Evolutionary conservation across 2,888 invertebrate genomes (phyloP).

Genomic region (Rhimphoctona megacephalus): DNA sequence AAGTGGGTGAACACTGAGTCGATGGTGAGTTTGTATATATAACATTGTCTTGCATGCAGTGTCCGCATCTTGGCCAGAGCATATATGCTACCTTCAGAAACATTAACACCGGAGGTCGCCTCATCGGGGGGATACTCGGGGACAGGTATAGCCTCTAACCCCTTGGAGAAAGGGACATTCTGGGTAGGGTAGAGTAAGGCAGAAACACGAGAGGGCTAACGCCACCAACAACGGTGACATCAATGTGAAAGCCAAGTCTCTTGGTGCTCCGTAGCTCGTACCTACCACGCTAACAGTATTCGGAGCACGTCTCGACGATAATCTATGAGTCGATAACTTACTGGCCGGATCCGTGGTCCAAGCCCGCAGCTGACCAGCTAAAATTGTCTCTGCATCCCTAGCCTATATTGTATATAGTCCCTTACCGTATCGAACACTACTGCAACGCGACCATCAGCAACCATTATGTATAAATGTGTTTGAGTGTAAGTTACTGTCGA

Average conservation of each 20-base stretch:
- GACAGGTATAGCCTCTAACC: constrained; percentile 60
- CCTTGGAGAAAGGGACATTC: constrained; percentile 45
- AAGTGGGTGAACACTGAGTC: constrained; percentile 35
- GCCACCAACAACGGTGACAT: constrained; percentile 57
- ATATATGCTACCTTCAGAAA: constrained; percentile 49
- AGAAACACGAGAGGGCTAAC: constrained; percentile 39
- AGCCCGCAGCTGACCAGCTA: constrained; percentile 60
- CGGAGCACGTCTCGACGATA: constrained; percentile 71
- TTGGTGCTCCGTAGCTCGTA: constrained; percentile 48
- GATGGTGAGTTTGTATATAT: constrained; percentile 35
- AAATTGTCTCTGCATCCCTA: constrained; percentile 68
- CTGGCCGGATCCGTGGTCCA: constrained; percentile 68
- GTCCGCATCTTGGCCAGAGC: constrained; percentile 41
- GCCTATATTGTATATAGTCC: constrained; percentile 11
- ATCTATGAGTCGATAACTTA: constrained; percentile 75
- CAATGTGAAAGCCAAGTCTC: constrained; percentile 60
- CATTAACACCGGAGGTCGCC: constrained; percentile 67
- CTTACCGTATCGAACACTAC: constrained; percentile 31
- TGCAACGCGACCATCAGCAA: constrained; percentile 40
- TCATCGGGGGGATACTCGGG: constrained; percentile 52
- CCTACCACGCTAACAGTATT: constrained; percentile 66
- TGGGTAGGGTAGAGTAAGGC: constrained; percentile 15
- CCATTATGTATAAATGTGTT: constrained; percentile 13
- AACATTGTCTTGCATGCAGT: constrained; percentile 39
- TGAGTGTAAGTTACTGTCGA: constrained; percentile 43